Evolutionary conservation across 2,113 vertebrate genomes (phyloP), one percentile per base, ranked within the genome.

Genomic region (Emydura subglobosa): DNA sequence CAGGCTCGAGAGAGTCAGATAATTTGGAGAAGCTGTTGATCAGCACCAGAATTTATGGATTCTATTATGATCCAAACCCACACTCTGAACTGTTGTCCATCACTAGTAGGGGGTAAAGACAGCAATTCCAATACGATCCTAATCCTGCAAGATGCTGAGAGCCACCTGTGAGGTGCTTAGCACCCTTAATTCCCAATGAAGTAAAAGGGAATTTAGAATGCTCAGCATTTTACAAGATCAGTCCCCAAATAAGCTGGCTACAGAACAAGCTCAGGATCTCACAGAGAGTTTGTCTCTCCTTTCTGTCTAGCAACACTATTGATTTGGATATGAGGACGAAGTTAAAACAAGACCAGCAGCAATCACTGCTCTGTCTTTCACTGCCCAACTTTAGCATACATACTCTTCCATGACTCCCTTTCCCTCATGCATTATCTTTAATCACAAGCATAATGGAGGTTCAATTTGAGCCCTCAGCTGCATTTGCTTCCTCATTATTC

Each of bases 371-470:
- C 0, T 0, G n/a, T 95, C 21, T 96, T 94, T 76, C 94, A 57
- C 87, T 83, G 57, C 50, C 88, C 90, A 92, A 14, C 83, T 84
- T 90, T 57, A 88, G 54, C 76, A 27, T 83, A 90, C 83, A 86
- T 76, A 34, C 51, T 44, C 34, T 54, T 79, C 83, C 1, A 11
- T 16, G 74, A 94, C 29, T 50, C 87, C 79, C 85, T 65, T 42
- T 47, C 76, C 72, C 61, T 79, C 82, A 83, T 59, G 87, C 91
- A 98, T 97, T 98, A 97, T 96, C 95, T 93, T 94, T 97, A 97
- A 98, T 98, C 97, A 97, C 22, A 61, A 87, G 79, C 94, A 96
- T 93, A 96, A 96, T 61, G 79, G 93, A 78, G 87, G 49, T 44
- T 92, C 91, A 72, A 51, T 89, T 93, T 79, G 85, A 94, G 94